phyloP scores from a whole-genome alignment of 2,888 invertebrate genomes.

The Rotaria macrura region DNA sequence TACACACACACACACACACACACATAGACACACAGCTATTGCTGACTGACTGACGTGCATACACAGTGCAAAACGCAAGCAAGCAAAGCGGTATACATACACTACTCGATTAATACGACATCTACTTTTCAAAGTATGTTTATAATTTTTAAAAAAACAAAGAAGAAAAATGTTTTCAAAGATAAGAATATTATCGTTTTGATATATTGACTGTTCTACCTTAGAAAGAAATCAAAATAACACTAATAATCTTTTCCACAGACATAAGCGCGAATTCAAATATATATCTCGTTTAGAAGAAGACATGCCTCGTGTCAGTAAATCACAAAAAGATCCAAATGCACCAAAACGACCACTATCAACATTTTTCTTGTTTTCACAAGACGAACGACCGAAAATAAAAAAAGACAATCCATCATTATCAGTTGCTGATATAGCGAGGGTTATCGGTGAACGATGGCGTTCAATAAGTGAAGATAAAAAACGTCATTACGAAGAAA shows the following conservation, averaged over 20 bases:
- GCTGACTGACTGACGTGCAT: too few species aligned
- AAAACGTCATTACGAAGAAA: background rate
- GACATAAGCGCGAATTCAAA: background rate
- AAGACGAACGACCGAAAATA: constrained; percentile 20
- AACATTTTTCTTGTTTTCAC: constrained; percentile 17
- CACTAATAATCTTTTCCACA: too few species aligned
- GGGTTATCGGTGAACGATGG: background rate
- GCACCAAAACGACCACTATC: background rate
- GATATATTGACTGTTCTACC: background rate
- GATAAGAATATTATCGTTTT: background rate
- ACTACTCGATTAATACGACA: constrained; percentile 1
- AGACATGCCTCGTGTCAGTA: background rate
- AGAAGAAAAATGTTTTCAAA: background rate
- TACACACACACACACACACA: background rate
- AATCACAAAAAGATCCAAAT: constrained; percentile 2
- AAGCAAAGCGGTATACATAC: background rate
- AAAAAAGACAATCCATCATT: constrained; percentile 20
- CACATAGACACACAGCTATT: background rate
- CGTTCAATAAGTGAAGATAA: background rate
- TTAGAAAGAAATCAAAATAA: too few species aligned
- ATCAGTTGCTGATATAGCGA: constrained; percentile 16
- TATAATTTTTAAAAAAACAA: background rate
- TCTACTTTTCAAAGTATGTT: background rate
- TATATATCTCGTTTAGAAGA: background rate
- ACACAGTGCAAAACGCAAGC: background rate